Percentiles rank a stretch among this genome's conserved stretches.
Evolutionary conservation across 2,797 vertebrate species (phyloP).

Genomic region (Limosa lapponica): DNA sequence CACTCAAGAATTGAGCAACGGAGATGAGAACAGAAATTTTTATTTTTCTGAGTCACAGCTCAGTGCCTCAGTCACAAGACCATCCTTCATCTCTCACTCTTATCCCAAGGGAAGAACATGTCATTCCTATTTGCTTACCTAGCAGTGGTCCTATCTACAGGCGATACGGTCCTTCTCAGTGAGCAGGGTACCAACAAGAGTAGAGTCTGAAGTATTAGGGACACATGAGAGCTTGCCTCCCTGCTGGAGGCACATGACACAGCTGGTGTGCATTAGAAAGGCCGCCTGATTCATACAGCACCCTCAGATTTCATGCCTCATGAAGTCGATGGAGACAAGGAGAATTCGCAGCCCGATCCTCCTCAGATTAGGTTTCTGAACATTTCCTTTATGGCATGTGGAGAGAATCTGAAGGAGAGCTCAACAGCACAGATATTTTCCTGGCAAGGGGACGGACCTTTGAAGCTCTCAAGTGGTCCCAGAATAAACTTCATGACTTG

Average conservation of each 20-base stretch:
- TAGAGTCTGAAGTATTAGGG: not conserved
- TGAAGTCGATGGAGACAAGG: not conserved
- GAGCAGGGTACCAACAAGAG: not conserved
- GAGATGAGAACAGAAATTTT: not conserved
- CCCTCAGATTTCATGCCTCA: conserved; percentile 7
- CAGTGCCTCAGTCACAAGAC: conserved; percentile 6
- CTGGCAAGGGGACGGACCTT: conserved; percentile 47
- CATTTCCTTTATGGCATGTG: conserved; percentile 50
- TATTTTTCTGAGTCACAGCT: conserved; percentile 42
- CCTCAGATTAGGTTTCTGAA: conserved; percentile 58
- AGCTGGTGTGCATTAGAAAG: not conserved
- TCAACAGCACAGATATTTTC: conserved; percentile 58
- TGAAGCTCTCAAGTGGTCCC: conserved; percentile 61
- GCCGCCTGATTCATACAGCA: not conserved
- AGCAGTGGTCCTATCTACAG: not conserved
- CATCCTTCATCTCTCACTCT: conserved; percentile 5
- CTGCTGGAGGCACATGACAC: not conserved
- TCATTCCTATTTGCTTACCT: not conserved
- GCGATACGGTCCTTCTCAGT: rapidly evolving
- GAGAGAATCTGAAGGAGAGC: conserved; percentile 55
- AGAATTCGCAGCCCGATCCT: conserved; percentile 2
- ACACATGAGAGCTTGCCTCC: not conserved
- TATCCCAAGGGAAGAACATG: not conserved
- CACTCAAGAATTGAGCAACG: conserved; percentile 25
- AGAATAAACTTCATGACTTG: conserved; percentile 67